Evolutionary conservation across 2,113 vertebrate genomes (phyloP).

Genomic region (Chinchilla lanigera): DNA sequence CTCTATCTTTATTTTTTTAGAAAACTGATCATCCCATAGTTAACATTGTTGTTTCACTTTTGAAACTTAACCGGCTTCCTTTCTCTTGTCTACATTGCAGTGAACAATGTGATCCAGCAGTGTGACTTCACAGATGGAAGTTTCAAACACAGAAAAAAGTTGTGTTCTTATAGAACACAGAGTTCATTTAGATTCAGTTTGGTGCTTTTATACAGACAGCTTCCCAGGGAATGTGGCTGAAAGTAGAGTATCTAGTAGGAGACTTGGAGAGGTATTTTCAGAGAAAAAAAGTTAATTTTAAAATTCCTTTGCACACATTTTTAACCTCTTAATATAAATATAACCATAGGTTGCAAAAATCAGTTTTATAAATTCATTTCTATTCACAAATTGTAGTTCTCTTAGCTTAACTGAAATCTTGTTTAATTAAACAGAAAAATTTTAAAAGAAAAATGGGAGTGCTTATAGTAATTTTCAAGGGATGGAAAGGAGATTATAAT

Average conservation of each 20-base stretch:
- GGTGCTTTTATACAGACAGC: neutral
- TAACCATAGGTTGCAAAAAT: neutral
- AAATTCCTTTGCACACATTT: neutral
- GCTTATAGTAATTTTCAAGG: neutral
- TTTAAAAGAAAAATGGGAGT: neutral
- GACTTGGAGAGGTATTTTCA: neutral
- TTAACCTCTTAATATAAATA: neutral
- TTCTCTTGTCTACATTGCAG: neutral
- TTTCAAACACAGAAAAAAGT: neutral
- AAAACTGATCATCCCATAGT: neutral
- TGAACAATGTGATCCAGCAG: neutral
- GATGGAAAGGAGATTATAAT: neutral
- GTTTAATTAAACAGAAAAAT: neutral
- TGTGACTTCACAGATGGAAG: neutral
- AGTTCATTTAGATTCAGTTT: constrained; percentile 15
- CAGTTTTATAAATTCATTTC: neutral
- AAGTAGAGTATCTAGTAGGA: neutral
- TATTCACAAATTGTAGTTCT: neutral
- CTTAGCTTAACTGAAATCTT: neutral
- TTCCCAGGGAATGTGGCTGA: neutral
- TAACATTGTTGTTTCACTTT: neutral
- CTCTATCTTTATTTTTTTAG: neutral
- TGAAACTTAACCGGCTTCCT: neutral
- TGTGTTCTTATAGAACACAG: neutral
- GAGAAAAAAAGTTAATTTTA: neutral